These are phyloP conservation scores for Mus caroli DNA, from an alignment of 2,797 vertebrate genomes.

Conservation along the genomic window DNA sequence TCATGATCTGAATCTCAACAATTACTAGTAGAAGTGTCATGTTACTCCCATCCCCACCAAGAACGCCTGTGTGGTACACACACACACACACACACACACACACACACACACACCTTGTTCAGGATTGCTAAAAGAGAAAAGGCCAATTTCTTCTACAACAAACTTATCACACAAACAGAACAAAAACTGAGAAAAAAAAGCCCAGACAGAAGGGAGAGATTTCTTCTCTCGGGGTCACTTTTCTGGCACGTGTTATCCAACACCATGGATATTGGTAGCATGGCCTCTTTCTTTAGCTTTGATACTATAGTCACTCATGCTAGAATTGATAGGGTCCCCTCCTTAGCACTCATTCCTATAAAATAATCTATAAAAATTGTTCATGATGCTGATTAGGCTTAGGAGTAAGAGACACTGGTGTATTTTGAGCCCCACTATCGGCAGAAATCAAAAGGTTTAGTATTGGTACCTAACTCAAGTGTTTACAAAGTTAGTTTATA, in stretches of 20 bases:
- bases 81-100: neutral
- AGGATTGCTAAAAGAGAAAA: neutral
- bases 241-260: neutral
- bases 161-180: slow-evolving; percentile 16
- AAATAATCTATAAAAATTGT: neutral
- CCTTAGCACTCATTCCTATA: neutral
- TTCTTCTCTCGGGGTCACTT: neutral
- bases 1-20: neutral
- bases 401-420: neutral
- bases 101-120: neutral
- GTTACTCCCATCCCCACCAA: neutral
- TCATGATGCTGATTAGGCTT: neutral
- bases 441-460: neutral
- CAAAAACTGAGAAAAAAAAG: neutral
- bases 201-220: neutral
- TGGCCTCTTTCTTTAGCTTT: neutral
- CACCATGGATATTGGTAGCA: neutral
- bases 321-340: neutral
- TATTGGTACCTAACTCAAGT: neutral
- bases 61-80: neutral
- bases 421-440: neutral
- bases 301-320: neutral
- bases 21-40: neutral
- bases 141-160: neutral
- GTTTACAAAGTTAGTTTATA: neutral